phyloP scores from a whole-genome alignment of 2,113 vertebrate genomes.

The Aspidoscelis tigris region DNA sequence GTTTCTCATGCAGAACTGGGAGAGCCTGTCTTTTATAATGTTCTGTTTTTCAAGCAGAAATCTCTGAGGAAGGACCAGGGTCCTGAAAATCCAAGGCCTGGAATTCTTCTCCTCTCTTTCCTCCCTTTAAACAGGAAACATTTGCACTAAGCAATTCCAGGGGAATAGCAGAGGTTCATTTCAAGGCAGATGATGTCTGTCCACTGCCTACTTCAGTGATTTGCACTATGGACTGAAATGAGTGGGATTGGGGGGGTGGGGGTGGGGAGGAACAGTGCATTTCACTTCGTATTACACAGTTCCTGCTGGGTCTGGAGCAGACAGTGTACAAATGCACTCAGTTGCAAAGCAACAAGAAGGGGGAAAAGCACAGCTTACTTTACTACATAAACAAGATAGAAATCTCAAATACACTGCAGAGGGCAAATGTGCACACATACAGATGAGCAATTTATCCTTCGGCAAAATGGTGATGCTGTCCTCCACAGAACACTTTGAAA shows the following conservation, averaged over 20 bases:
- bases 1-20: slow-evolving; percentile 65
- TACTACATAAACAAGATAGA: slow-evolving; percentile 56
- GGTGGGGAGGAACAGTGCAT: slow-evolving; percentile 70
- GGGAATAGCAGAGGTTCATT: slow-evolving; percentile 76
- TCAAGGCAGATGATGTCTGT: slow-evolving; percentile 82
- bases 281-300: slow-evolving; percentile 73
- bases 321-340: slow-evolving; percentile 50
- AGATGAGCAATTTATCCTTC: not conserved
- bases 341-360: slow-evolving; percentile 8
- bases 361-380: slow-evolving; percentile 39
- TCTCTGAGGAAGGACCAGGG: slow-evolving; percentile 72
- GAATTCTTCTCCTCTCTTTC: slow-evolving; percentile 80
- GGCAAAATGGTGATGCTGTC: not conserved
- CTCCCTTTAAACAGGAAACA: slow-evolving; percentile 85
- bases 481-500: not conserved
- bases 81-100: slow-evolving; percentile 80
- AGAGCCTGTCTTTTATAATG: slow-evolving; percentile 78
- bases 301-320: slow-evolving; percentile 61
- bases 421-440: not conserved
- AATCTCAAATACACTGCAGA: not conserved
- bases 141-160: slow-evolving; percentile 79
- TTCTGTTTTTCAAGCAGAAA: slow-evolving; percentile 77
- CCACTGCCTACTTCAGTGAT: slow-evolving; percentile 77
- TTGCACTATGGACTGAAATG: slow-evolving; percentile 76
- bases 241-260: slow-evolving; percentile 64